Conservation (phyloP, 2,113 vertebrate species). For the Bufo gargarizans region DNA sequence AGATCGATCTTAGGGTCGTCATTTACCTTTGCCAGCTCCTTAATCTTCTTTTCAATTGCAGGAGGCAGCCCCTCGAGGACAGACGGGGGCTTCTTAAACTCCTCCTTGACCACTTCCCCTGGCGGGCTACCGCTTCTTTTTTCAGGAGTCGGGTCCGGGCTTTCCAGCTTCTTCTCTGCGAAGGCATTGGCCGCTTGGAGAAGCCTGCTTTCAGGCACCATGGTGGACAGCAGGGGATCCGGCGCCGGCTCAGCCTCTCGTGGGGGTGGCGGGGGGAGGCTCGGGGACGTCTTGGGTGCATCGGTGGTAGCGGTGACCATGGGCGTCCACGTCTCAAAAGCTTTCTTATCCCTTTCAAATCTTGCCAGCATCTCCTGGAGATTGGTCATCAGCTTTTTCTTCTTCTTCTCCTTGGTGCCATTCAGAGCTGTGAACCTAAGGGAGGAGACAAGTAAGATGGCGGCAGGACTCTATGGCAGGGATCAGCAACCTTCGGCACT, state of each 20-base stretch:
- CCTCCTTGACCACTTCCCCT: conserved; percentile 66
- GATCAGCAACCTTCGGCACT: too few relatives aligned
- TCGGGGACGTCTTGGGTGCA: not conserved
- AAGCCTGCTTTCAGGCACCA: conserved; percentile 80
- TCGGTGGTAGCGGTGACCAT: not conserved
- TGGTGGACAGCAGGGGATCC: conserved; percentile 82
- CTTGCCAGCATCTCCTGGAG: conserved; percentile 86
- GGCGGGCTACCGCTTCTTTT: conserved; percentile 72
- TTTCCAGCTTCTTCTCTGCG: conserved; percentile 84
- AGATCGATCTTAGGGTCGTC: not conserved
- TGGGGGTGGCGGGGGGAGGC: conserved; percentile 59
- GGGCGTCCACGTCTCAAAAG: conserved; percentile 71
- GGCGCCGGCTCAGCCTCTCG: conserved; percentile 68
- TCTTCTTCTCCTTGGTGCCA: conserved; percentile 80
- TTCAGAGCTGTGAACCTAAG: conserved; percentile 74
- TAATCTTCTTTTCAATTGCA: conserved; percentile 78
- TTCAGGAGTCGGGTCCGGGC: conserved; percentile 77
- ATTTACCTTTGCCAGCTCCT: conserved; percentile 81
- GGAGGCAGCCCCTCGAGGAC: conserved; percentile 83
- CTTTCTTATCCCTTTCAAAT: conserved; percentile 87
- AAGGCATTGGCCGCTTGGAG: conserved; percentile 84
- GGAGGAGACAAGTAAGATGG: not conserved
- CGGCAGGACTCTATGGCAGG: too few relatives aligned
- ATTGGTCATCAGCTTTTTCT: conserved; percentile 68
- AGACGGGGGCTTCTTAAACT: conserved; percentile 71